These are phyloP conservation scores for Automeris io DNA, from an alignment of 2,888 invertebrate genomes.

Conservation along the genomic window DNA sequence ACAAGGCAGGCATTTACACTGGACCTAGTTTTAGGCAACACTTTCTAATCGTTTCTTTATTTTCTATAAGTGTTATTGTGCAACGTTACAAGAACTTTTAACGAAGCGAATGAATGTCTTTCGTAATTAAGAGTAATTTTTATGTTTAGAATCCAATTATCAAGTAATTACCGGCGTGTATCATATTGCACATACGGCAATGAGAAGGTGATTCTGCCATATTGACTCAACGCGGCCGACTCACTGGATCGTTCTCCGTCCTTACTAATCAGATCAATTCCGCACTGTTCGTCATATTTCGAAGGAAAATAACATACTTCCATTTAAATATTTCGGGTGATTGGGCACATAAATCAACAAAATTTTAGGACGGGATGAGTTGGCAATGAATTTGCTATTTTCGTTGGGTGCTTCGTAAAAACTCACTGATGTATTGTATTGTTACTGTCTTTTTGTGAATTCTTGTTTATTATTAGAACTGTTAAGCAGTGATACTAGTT, in stretches of 20 bases:
- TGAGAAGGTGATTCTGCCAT: conserved; percentile 7
- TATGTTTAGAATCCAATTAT: not conserved
- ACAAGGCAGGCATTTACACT: no score
- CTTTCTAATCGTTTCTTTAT: no score
- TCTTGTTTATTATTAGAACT: no score
- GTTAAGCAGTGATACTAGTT: no score
- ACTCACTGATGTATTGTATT: no score
- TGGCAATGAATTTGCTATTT: not conserved
- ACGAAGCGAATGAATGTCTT: not conserved
- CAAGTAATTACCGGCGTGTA: not conserved
- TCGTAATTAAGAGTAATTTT: not conserved
- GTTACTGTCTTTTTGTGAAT: no score
- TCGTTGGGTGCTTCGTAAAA: no score
- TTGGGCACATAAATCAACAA: not conserved
- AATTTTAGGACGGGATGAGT: not conserved
- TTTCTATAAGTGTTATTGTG: no score
- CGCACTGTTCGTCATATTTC: conserved; percentile 8
- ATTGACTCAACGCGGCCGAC: conserved; percentile 12
- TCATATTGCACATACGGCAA: not conserved
- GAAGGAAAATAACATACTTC: conserved; percentile 3
- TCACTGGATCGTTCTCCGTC: conserved; percentile 10
- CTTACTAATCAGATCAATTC: conserved; percentile 4
- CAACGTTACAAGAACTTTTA: no score
- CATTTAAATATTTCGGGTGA: not conserved
- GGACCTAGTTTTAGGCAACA: no score